These are phyloP conservation scores for Choloepus hoffmanni DNA, from an alignment of 2,113 vertebrate genomes.

Conservation along the genomic window DNA sequence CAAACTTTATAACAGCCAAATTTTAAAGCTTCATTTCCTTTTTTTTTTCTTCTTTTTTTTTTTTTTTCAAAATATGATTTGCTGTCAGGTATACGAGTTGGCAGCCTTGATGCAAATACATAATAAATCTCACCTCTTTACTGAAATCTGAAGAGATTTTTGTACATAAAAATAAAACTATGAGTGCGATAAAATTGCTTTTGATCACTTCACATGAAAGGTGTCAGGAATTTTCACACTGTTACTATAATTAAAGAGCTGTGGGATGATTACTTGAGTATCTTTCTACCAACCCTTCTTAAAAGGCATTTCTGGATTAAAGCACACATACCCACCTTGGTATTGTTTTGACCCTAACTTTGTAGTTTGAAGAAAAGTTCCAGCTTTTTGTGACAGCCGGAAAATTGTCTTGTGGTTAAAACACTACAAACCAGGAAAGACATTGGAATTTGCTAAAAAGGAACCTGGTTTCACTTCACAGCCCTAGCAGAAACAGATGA, in stretches of 20 bases:
- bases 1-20: conserved; percentile 86
- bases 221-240: conserved; percentile 68
- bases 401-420: conserved; percentile 52
- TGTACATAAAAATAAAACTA: conserved; percentile 81
- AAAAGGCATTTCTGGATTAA: conserved; percentile 62
- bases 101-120: conserved; percentile 86
- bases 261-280: not conserved
- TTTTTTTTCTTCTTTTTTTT: not conserved
- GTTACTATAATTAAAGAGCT: conserved; percentile 70
- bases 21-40: conserved; percentile 82
- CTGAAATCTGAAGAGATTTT: conserved; percentile 84
- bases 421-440: not conserved
- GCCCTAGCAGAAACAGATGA: not conserved
- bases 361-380: conserved; percentile 60
- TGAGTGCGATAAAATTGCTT: conserved; percentile 55
- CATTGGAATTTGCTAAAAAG: conserved; percentile 19
- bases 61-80: conserved; percentile 88
- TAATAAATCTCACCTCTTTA: conserved; percentile 86
- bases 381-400: conserved; percentile 8
- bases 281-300: not conserved
- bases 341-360: conserved; percentile 54
- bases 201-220: conserved; percentile 74
- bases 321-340: not conserved
- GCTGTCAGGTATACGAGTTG: conserved; percentile 89
- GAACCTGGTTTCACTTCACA: not conserved